Percentiles rank a stretch among this genome's conserved stretches.
phyloP scores from a whole-genome alignment of 1,140 invertebrate species.

The Sitophilus oryzae region DNA sequence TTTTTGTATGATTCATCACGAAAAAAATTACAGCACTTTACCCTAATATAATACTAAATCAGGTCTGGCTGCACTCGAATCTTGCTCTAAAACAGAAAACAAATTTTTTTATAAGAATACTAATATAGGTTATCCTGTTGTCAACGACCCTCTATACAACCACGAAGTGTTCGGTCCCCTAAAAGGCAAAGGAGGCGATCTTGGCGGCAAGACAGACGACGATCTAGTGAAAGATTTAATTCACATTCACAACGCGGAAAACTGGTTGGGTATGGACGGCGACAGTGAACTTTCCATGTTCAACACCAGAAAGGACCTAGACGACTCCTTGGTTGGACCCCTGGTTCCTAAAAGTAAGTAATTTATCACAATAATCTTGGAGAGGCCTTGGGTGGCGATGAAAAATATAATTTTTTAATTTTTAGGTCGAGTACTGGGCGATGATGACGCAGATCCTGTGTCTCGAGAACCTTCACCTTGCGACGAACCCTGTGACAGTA shows the following conservation, averaged over 20 bases:
- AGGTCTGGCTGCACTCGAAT: too few species aligned
- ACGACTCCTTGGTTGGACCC: slow-evolving; percentile 48
- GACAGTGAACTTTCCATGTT: slow-evolving; percentile 77
- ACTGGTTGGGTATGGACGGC: slow-evolving; percentile 87
- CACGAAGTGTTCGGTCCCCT: slow-evolving; percentile 83
- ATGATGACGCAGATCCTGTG: slow-evolving; percentile 53
- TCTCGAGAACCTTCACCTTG: slow-evolving; percentile 61
- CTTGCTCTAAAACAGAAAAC: too few species aligned
- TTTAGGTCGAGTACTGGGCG: slow-evolving; percentile 40
- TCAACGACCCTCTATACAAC: slow-evolving; percentile 96
- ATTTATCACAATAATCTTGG: too few species aligned
- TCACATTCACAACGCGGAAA: slow-evolving; percentile 87
- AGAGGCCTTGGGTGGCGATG: too few species aligned
- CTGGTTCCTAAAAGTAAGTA: slow-evolving; percentile 39
- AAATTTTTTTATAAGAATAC: too few species aligned
- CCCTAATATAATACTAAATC: too few species aligned
- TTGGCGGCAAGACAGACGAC: slow-evolving; percentile 85
- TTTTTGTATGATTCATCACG: too few species aligned
- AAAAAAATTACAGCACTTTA: too few species aligned
- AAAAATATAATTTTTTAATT: slow-evolving; percentile 3
- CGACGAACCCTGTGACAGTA: slow-evolving; percentile 46
- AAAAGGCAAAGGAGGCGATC: slow-evolving; percentile 87
- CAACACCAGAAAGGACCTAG: slow-evolving; percentile 60
- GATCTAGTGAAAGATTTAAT: slow-evolving; percentile 85
- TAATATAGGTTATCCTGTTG: slow-evolving; percentile 85